Percentiles rank a stretch among this genome's conserved stretches.
phyloP scores from a whole-genome alignment of 1,140 invertebrate species.

The Proctacanthus coquilletti region DNA sequence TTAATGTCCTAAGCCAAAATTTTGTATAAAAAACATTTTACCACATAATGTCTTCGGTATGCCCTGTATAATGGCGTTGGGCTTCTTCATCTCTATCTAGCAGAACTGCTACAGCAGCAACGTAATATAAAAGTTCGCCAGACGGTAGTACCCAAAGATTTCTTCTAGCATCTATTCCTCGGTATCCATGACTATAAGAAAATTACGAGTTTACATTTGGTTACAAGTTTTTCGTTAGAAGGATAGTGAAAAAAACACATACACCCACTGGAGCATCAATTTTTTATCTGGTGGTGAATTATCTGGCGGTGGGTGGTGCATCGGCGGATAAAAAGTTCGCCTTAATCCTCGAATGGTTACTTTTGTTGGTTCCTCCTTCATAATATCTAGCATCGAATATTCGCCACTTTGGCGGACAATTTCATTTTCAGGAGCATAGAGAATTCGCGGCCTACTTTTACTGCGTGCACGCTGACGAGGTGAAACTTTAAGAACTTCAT shows the following conservation, averaged over 20 bases:
- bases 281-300: slow-evolving; percentile 74
- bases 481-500: slow-evolving; percentile 31
- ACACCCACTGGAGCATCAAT: slow-evolving; percentile 84
- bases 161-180: slow-evolving; percentile 69
- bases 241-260: slow-evolving; percentile 23
- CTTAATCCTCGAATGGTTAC: slow-evolving; percentile 71
- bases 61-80: slow-evolving; percentile 84
- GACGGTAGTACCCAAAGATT: slow-evolving; percentile 86
- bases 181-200: slow-evolving; percentile 66
- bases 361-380: slow-evolving; percentile 66
- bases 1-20: neutral
- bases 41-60: slow-evolving; percentile 85
- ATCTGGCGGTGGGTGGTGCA: slow-evolving; percentile 61
- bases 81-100: slow-evolving; percentile 78
- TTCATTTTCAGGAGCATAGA: slow-evolving; percentile 64
- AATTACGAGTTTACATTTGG: slow-evolving; percentile 10
- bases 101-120: slow-evolving; percentile 80
- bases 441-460: slow-evolving; percentile 59
- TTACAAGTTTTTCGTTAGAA: neutral
- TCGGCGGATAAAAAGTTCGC: slow-evolving; percentile 74
- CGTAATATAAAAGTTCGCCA: slow-evolving; percentile 84
- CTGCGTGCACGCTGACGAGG: slow-evolving; percentile 48
- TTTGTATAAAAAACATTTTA: slow-evolving; percentile 25
- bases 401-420: slow-evolving; percentile 49
- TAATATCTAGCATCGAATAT: slow-evolving; percentile 65